These are phyloP conservation scores for Panulirus ornatus DNA, from an alignment of 1,140 invertebrate genomes.

Conservation along the genomic window DNA sequence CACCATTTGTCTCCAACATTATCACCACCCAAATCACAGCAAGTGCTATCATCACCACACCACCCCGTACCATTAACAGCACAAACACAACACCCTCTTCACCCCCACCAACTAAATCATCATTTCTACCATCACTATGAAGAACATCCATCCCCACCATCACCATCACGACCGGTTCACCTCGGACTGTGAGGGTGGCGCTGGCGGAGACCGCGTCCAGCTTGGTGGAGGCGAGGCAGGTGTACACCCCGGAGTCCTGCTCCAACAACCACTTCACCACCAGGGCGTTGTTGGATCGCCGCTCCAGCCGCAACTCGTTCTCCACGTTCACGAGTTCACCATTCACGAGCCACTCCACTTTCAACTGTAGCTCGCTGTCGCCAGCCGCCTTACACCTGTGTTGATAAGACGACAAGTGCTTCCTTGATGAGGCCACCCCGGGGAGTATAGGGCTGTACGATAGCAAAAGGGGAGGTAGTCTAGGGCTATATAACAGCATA, in stretches of 20 bases:
- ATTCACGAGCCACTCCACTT: slow-evolving; percentile 22
- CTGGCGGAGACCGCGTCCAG: neutral
- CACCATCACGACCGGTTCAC: neutral
- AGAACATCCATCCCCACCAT: neutral
- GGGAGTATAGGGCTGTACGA: too few relatives aligned
- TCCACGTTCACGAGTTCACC: neutral
- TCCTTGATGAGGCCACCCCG: too few relatives aligned
- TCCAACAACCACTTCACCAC: neutral
- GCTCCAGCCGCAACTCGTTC: neutral
- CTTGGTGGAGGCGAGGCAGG: slow-evolving; percentile 16
- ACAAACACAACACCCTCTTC: too few relatives aligned
- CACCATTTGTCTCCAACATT: neutral
- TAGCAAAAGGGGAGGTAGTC: too few relatives aligned
- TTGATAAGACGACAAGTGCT: too few relatives aligned
- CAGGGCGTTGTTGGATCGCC: slow-evolving; percentile 10
- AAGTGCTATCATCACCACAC: neutral
- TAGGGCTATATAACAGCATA: too few relatives aligned
- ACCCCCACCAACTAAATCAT: too few relatives aligned
- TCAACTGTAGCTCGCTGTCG: neutral
- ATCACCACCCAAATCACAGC: too few relatives aligned
- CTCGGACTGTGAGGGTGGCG: slow-evolving; percentile 4
- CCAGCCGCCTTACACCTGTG: slow-evolving; percentile 15
- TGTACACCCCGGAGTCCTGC: slow-evolving; percentile 27
- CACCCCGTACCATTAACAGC: neutral
- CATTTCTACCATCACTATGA: neutral